Base-by-base conservation (phyloP, 2,888 invertebrate species). In the Stenichneumon culpator region DNA sequence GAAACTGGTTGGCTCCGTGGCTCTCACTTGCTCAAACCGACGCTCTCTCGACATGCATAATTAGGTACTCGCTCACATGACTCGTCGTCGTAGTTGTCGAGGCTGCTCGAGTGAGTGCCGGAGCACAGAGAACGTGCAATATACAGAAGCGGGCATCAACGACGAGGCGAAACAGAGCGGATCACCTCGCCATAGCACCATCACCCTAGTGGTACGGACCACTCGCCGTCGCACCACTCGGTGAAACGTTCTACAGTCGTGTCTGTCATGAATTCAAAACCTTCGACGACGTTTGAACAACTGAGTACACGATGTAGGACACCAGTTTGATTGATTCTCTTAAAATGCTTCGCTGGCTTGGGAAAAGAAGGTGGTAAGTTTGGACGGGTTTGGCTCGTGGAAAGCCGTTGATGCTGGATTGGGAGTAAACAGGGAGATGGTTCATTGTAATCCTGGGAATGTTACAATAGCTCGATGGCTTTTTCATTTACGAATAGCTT, bases 41-140 rank as follows among this genome's bases (percentile, higher is more conserved):
- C 63, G 28, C 54, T n/a, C 77, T 60, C 78, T 69, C 84, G 86
- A 86, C 87, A 86, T 87, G 84, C 86, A 87, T 87, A 87, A 87
- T 87, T 87, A 87, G 87, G 84, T 81, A 84, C 87, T 84, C 80
- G 83, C 82, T 86, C 86, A 83, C 82, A 83, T 83, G 86, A 86
- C 79, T 86, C 80, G 86, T 84, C 84, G 79, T 82, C 69, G 86
- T 75, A 74, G 74, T 79, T 72, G 79, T 81, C 73, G 80, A 14
- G 44, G 60, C 72, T 80, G 83, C 86, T 80, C 83, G 77, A 83
- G 77, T 73, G 73, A 83, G 73, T 44, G 14, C 44, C 77, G 73
- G 39, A 73, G 77, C 72, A 79, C 75, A 67, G 70, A 79, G 22
- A 67, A 22, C 39, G 57, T 50, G 19, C 54, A 68, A 60, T 74